phyloP scores from a whole-genome alignment of 2,113 vertebrate species.

The Terrapene triunguis region DNA sequence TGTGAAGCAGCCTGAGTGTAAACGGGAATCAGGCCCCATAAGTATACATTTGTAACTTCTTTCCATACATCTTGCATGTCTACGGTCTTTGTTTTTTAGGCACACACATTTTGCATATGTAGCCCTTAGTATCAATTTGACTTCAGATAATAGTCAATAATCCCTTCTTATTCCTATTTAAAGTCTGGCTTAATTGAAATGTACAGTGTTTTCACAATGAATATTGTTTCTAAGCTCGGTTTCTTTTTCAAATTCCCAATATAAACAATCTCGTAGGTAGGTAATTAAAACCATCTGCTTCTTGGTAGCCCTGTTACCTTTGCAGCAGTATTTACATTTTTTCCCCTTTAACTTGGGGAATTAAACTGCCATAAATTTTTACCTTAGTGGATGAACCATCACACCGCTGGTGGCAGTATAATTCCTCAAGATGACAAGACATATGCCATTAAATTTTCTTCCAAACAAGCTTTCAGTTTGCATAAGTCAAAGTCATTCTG shows the following conservation, averaged over 20 bases:
- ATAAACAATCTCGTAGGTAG: slow-evolving; percentile 80
- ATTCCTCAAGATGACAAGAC: slow-evolving; percentile 41
- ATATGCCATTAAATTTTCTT: slow-evolving; percentile 55
- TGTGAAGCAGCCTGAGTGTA: background rate
- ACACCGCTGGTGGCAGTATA: slow-evolving; percentile 19
- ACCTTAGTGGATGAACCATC: slow-evolving; percentile 58
- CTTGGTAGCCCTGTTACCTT: slow-evolving; percentile 77
- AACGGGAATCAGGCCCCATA: background rate
- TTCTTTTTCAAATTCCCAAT: slow-evolving; percentile 75
- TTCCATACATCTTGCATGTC: background rate
- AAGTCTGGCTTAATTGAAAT: slow-evolving; percentile 78
- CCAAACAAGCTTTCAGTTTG: slow-evolving; percentile 41
- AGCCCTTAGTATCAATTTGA: slow-evolving; percentile 59
- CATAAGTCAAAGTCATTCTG: background rate
- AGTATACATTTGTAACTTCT: background rate
- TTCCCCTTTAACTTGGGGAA: slow-evolving; percentile 63
- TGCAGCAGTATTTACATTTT: slow-evolving; percentile 65
- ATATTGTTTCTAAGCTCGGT: slow-evolving; percentile 77
- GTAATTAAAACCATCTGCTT: slow-evolving; percentile 85
- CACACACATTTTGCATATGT: slow-evolving; percentile 8
- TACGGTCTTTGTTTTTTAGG: background rate
- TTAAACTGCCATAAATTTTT: slow-evolving; percentile 70
- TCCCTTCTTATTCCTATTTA: slow-evolving; percentile 68
- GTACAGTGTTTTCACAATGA: slow-evolving; percentile 70
- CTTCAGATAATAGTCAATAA: slow-evolving; percentile 67